A percentile compares a stretch with the other conserved stretches of the same genome.
These are phyloP conservation scores for Amorpha juglandis DNA, from an alignment of 2,888 invertebrate species.

Conservation along the genomic window DNA sequence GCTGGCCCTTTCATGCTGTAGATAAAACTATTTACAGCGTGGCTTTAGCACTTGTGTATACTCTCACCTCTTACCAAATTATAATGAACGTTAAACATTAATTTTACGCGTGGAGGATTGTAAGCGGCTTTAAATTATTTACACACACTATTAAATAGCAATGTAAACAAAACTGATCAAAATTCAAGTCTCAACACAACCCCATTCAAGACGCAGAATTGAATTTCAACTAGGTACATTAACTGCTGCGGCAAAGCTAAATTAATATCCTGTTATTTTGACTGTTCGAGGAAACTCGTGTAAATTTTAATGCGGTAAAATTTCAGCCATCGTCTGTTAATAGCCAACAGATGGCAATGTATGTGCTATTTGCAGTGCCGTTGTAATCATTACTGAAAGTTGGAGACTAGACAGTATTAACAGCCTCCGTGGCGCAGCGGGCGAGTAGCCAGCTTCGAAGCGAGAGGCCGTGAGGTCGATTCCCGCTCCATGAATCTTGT, in stretches of 20 bases:
- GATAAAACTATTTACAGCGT: too few relatives aligned
- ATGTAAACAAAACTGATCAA: constrained; percentile 39
- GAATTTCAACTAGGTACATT: constrained; percentile 55
- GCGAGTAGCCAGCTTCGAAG: too few relatives aligned
- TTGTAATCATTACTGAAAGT: constrained; percentile 28
- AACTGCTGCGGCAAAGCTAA: constrained; percentile 40
- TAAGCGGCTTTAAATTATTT: background rate
- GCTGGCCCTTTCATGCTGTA: too few relatives aligned
- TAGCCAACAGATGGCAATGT: constrained; percentile 34
- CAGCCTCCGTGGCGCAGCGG: too few relatives aligned
- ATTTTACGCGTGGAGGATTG: background rate
- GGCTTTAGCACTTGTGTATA: too few relatives aligned
- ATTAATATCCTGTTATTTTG: constrained; percentile 50
- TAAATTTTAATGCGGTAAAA: constrained; percentile 40
- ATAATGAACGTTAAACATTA: too few relatives aligned
- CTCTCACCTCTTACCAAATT: too few relatives aligned
- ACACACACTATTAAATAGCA: constrained; percentile 34
- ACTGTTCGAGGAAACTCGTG: constrained; percentile 26
- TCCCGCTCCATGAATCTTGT: too few relatives aligned
- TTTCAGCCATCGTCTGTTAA: constrained; percentile 35
- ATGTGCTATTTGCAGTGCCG: constrained; percentile 33
- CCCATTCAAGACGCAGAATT: constrained; percentile 49
- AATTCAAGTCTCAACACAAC: constrained; percentile 48
- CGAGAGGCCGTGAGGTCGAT: too few relatives aligned
- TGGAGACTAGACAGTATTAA: background rate